Evolutionary conservation across 35 echinoderm and acorn worm species (phyloP).

Genomic region (Apostichopus parvimensis): DNA sequence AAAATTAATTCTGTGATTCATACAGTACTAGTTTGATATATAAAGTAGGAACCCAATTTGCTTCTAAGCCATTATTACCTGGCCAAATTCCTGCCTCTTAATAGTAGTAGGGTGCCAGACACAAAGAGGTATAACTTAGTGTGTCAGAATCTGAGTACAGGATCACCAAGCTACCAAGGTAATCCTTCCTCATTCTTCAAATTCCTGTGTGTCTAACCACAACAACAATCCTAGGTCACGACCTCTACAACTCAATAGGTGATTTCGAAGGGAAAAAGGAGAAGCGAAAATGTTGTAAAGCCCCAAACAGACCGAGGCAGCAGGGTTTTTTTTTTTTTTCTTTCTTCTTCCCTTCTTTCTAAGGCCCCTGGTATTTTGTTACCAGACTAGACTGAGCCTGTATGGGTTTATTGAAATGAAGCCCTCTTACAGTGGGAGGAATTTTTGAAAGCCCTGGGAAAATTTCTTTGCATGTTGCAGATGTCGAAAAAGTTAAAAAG

Average conservation of each 20-base stretch:
- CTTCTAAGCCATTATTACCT: too few species aligned
- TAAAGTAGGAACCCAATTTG: too few species aligned
- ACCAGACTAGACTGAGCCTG: neutral
- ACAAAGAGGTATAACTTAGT: too few species aligned
- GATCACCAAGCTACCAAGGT: neutral
- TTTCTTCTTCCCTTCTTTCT: too few species aligned
- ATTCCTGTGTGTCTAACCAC: neutral
- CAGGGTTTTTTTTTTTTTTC: neutral
- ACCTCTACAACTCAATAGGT: slow-evolving; percentile 9
- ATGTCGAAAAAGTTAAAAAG: too few species aligned
- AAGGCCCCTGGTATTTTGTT: slow-evolving; percentile 1
- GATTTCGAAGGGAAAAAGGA: neutral
- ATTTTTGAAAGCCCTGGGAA: neutral
- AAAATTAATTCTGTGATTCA: too few species aligned
- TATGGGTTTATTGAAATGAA: neutral
- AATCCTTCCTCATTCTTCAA: neutral
- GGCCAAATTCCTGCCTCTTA: too few species aligned
- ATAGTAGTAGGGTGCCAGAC: too few species aligned
- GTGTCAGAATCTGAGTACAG: too few species aligned
- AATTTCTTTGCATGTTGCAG: neutral
- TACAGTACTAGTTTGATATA: too few species aligned
- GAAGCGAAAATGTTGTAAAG: neutral
- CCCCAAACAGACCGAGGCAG: neutral
- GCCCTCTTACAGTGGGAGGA: neutral
- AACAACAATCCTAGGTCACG: neutral